phyloP scores from a whole-genome alignment of 2,797 vertebrate genomes.

The Hafferia zeledoni region DNA sequence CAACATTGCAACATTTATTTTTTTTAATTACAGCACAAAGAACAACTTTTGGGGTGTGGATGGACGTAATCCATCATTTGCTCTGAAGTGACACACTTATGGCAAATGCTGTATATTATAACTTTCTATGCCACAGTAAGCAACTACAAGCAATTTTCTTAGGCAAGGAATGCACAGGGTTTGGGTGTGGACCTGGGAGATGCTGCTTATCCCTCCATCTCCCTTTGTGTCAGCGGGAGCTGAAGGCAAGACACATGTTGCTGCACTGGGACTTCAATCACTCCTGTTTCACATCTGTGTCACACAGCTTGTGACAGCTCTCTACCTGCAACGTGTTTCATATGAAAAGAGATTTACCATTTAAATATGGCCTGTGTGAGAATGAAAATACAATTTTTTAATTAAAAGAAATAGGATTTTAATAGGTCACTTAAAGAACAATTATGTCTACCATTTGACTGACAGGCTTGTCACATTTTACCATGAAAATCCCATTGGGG shows the following conservation, averaged over 20 bases:
- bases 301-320: not conserved
- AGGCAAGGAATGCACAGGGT: slow-evolving; percentile 34
- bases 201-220: slow-evolving; percentile 41
- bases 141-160: slow-evolving; percentile 27
- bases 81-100: slow-evolving; percentile 50
- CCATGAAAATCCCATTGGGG: not conserved
- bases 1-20: slow-evolving; percentile 56
- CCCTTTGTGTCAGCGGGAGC: slow-evolving; percentile 2
- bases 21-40: slow-evolving; percentile 54
- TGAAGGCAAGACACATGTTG: not conserved
- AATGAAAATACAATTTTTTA: slow-evolving; percentile 13
- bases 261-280: not conserved
- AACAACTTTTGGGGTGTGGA: slow-evolving; percentile 37
- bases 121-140: slow-evolving; percentile 33
- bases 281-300: not conserved
- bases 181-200: slow-evolving; percentile 42
- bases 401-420: slow-evolving; percentile 51
- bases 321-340: not conserved
- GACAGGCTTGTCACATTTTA: not conserved
- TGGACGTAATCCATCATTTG: slow-evolving; percentile 46
- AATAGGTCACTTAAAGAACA: slow-evolving; percentile 13
- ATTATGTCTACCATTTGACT: not conserved
- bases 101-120: not conserved
- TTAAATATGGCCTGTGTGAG: not conserved
- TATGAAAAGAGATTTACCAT: not conserved